These are phyloP conservation scores for Cataglyphis albicans DNA, from an alignment of 2,888 invertebrate genomes.

Conservation along the genomic window DNA sequence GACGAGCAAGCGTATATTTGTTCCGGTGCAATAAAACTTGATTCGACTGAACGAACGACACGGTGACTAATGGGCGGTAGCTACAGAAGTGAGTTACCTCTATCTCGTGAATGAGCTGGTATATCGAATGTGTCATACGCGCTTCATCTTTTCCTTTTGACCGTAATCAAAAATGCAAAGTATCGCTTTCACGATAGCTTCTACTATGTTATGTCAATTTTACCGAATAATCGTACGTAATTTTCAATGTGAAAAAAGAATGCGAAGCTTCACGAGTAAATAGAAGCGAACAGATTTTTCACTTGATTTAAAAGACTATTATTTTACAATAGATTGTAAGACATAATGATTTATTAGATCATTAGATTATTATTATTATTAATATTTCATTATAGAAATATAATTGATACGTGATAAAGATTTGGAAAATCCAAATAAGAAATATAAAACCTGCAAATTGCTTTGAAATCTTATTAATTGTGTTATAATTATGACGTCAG, in stretches of 20 bases:
- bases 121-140: conserved; percentile 59
- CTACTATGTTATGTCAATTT: background rate
- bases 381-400: background rate
- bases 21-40: conserved; percentile 58
- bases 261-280: background rate
- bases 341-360: background rate
- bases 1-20: conserved; percentile 62
- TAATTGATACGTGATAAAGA: background rate
- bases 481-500: conserved; percentile 48
- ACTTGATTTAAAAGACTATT: background rate
- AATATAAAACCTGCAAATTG: background rate
- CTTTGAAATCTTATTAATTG: conserved; percentile 45
- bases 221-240: background rate
- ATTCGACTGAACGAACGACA: conserved; percentile 64
- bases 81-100: conserved; percentile 62
- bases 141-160: conserved; percentile 60
- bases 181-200: background rate
- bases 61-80: conserved; percentile 62
- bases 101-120: conserved; percentile 36
- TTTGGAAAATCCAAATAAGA: background rate
- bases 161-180: conserved; percentile 47
- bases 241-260: background rate
- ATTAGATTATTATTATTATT: background rate
- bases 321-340: background rate
- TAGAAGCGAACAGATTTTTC: background rate